Conservation (phyloP, 2,113 vertebrate species). For the Aplodontia rufa region DNA sequence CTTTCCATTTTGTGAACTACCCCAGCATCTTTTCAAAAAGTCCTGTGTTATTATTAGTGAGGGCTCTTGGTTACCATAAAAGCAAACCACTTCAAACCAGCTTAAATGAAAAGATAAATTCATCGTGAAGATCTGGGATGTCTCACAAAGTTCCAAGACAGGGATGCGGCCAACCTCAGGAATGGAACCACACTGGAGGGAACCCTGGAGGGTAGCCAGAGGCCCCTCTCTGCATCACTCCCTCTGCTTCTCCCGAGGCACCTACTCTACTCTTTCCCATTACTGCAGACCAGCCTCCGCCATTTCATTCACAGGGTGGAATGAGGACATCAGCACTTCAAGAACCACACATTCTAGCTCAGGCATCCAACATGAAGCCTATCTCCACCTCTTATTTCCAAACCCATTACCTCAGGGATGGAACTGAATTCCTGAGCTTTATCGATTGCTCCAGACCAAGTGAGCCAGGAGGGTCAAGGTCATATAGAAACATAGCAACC, state of each 20-base stretch:
- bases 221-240: background rate
- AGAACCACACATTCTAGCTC: background rate
- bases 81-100: background rate
- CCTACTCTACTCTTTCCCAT: background rate
- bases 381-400: background rate
- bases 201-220: background rate
- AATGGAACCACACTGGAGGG: background rate
- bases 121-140: background rate
- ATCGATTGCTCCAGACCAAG: background rate
- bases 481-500: background rate
- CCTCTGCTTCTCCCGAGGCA: background rate
- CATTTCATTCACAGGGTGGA: background rate
- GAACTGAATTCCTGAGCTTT: background rate
- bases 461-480: background rate
- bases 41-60: background rate
- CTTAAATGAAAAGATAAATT: background rate
- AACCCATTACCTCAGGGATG: background rate
- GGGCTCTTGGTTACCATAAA: background rate
- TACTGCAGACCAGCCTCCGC: background rate
- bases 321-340: background rate
- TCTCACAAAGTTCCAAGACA: background rate
- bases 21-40: background rate
- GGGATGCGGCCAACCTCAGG: background rate
- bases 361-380: background rate
- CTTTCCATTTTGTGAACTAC: background rate